phyloP scores from a whole-genome alignment of 2,888 invertebrate genomes.

The Athripsodes cinereus region DNA sequence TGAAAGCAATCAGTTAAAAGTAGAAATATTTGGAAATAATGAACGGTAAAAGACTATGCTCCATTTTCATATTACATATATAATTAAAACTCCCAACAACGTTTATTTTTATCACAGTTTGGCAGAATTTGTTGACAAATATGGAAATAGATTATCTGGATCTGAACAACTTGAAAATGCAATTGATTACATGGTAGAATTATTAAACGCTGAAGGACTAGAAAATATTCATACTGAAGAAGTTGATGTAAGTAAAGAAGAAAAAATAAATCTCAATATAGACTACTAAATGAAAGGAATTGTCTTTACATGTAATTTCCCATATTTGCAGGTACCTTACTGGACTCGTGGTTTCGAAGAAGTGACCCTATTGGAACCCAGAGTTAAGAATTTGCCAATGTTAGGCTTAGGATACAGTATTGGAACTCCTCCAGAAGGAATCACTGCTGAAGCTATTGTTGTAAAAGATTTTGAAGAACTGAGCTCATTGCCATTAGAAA shows the following conservation, averaged over 20 bases:
- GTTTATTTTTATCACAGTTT: slow-evolving; percentile 32
- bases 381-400: slow-evolving; percentile 48
- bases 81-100: no score
- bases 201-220: slow-evolving; percentile 40
- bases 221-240: slow-evolving; percentile 62
- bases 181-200: slow-evolving; percentile 58
- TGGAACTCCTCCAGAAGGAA: slow-evolving; percentile 55
- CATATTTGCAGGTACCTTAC: slow-evolving; percentile 23
- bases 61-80: no score
- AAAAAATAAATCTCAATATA: no score
- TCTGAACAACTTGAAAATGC: slow-evolving; percentile 56
- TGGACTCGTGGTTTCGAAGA: slow-evolving; percentile 52
- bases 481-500: slow-evolving; percentile 35
- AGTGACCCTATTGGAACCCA: slow-evolving; percentile 50
- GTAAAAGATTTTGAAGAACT: slow-evolving; percentile 59
- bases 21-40: no score
- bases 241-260: slow-evolving; percentile 35
- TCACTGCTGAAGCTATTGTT: slow-evolving; percentile 57
- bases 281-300: background rate
- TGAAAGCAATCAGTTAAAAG: no score
- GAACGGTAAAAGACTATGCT: no score
- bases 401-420: slow-evolving; percentile 59
- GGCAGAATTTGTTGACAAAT: slow-evolving; percentile 50
- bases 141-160: slow-evolving; percentile 60
- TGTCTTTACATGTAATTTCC: no score